These are phyloP conservation scores for Paelopatides confundens DNA, from an alignment of 53 echinoderm and acorn worm species.

Conservation along the genomic window DNA sequence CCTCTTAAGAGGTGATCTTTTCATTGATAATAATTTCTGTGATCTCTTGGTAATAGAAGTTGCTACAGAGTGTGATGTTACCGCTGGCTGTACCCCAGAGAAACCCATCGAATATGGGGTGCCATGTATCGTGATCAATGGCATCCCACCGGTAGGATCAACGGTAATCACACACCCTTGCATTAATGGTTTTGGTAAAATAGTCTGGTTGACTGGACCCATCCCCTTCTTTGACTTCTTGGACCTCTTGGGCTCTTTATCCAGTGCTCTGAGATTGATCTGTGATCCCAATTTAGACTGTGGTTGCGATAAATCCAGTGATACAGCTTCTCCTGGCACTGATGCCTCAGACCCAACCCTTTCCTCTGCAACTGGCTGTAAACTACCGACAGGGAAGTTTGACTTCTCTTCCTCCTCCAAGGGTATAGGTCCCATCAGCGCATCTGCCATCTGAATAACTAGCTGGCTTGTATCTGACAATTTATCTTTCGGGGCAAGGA, in stretches of 20 bases:
- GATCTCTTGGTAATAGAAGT: not conserved
- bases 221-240: not conserved
- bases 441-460: not conserved
- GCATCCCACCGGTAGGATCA: slow-evolving; percentile 1
- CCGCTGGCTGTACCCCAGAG: not conserved
- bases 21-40: not conserved
- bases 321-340: not conserved
- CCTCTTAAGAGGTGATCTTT: not conserved
- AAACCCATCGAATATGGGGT: slow-evolving; percentile 2
- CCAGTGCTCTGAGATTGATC: slow-evolving; percentile 1
- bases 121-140: not conserved
- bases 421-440: not conserved
- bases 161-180: slow-evolving; percentile 32
- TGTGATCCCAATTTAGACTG: slow-evolving; percentile 26
- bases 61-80: not conserved
- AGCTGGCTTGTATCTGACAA: not conserved
- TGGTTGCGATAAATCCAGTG: slow-evolving; percentile 9
- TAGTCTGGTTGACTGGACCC: not conserved
- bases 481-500: not conserved
- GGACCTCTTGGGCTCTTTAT: not conserved
- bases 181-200: not conserved
- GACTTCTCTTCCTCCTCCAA: not conserved
- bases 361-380: not conserved
- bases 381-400: not conserved
- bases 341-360: not conserved